A percentile compares a stretch with the other conserved stretches of the same genome.
Evolutionary conservation across 2,888 invertebrate genomes (phyloP).

Genomic region (Tuta absoluta): DNA sequence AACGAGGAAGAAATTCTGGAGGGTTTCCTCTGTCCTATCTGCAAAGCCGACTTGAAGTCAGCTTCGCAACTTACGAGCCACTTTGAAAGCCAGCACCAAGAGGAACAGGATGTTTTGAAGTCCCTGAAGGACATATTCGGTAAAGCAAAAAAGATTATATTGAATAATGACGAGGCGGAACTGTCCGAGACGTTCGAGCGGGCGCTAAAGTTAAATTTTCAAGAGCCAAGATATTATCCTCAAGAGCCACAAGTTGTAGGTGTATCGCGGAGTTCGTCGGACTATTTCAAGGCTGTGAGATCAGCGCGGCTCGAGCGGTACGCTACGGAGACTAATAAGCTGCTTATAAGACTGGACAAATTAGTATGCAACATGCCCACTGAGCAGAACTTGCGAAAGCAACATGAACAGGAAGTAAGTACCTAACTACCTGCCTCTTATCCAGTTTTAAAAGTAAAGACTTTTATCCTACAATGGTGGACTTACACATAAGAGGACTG

Average conservation of each 20-base stretch:
- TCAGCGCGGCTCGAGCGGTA: constrained; percentile 88
- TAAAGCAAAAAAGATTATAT: constrained; percentile 94
- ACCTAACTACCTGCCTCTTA: not conserved
- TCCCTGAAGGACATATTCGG: constrained; percentile 92
- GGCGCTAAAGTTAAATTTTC: constrained; percentile 69
- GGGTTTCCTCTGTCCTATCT: constrained; percentile 97
- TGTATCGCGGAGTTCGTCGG: constrained; percentile 83
- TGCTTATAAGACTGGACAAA: constrained; percentile 96
- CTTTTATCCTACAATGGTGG: too few relatives aligned
- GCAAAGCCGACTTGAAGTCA: constrained; percentile 93
- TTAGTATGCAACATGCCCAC: constrained; percentile 90
- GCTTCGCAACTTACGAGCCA: constrained; percentile 91
- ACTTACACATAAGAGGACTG: too few relatives aligned
- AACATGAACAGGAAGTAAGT: constrained; percentile 85
- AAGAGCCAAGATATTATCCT: constrained; percentile 56
- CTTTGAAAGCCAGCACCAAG: constrained; percentile 93
- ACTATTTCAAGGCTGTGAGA: constrained; percentile 87
- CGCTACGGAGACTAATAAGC: constrained; percentile 96
- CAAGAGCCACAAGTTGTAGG: constrained; percentile 84
- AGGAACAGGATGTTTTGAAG: constrained; percentile 91
- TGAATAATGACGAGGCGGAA: constrained; percentile 85
- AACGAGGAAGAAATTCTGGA: constrained; percentile 87
- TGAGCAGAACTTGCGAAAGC: constrained; percentile 87
- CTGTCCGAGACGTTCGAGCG: constrained; percentile 81
- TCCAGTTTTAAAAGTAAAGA: too few relatives aligned